These are phyloP conservation scores for Lerema accius DNA, from an alignment of 1,140 invertebrate species.

Conservation along the genomic window DNA sequence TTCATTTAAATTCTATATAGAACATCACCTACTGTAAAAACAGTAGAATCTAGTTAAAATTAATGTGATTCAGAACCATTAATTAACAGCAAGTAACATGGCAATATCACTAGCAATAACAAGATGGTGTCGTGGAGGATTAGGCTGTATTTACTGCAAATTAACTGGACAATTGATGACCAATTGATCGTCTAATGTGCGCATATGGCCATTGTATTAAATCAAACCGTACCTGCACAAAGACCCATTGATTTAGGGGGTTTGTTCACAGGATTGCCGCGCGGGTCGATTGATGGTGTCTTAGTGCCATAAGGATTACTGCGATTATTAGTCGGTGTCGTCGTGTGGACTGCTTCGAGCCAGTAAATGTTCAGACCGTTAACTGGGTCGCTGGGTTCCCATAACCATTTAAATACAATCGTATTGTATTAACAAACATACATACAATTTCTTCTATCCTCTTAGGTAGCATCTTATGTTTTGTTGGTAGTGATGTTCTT, in stretches of 20 bases:
- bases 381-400: too few relatives aligned
- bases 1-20: too few relatives aligned
- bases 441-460: too few relatives aligned
- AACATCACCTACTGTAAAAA: too few relatives aligned
- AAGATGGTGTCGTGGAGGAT: conserved; percentile 47
- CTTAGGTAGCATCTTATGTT: too few relatives aligned
- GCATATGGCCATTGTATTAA: conserved; percentile 75
- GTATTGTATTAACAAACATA: too few relatives aligned
- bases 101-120: too few relatives aligned
- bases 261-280: conserved; percentile 33
- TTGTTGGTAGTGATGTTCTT: too few relatives aligned
- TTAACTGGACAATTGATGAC: conserved; percentile 75
- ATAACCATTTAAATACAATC: too few relatives aligned
- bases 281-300: conserved; percentile 39
- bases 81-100: background rate
- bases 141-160: conserved; percentile 75
- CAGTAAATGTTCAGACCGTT: too few relatives aligned
- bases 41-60: too few relatives aligned
- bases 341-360: too few relatives aligned
- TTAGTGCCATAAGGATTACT: conserved; percentile 27
- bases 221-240: conserved; percentile 75
- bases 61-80: background rate
- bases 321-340: background rate
- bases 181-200: conserved; percentile 78
- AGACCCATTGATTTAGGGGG: conserved; percentile 74